phyloP scores from a whole-genome alignment of 1,140 invertebrate species.

The Trichogramma pretiosum region DNA sequence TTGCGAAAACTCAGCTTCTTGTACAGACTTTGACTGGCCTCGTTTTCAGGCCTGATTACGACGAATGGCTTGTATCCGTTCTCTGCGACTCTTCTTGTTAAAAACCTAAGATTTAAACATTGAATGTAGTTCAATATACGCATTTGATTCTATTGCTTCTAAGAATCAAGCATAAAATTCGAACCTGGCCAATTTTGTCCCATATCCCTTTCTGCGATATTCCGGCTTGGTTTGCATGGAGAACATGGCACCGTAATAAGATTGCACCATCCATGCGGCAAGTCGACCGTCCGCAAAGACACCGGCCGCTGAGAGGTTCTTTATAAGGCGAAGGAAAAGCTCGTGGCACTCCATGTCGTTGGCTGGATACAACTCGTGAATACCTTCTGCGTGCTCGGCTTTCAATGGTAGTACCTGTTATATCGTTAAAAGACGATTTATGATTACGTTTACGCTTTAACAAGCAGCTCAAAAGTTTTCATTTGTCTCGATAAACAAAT shows the following conservation, averaged over 20 bases:
- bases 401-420: constrained; percentile 62
- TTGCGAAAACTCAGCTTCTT: constrained; percentile 69
- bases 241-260: constrained; percentile 82
- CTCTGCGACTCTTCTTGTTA: constrained; percentile 61
- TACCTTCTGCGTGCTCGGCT: constrained; percentile 66
- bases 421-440: too few species aligned
- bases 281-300: constrained; percentile 61
- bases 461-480: too few species aligned
- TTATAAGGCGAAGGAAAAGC: constrained; percentile 68
- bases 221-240: constrained; percentile 81
- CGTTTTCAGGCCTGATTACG: constrained; percentile 76
- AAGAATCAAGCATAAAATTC: too few species aligned
- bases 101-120: constrained; percentile 30
- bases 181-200: constrained; percentile 43
- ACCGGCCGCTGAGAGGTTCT: constrained; percentile 55
- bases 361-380: constrained; percentile 74
- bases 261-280: constrained; percentile 79
- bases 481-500: too few species aligned
- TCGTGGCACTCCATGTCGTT: constrained; percentile 76
- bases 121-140: background rate
- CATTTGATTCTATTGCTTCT: background rate
- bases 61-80: constrained; percentile 74
- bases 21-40: constrained; percentile 70
- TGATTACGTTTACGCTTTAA: too few species aligned
- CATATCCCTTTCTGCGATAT: constrained; percentile 65